Conservation (phyloP, 2,888 invertebrate species). For the Epirrita christyi region DNA sequence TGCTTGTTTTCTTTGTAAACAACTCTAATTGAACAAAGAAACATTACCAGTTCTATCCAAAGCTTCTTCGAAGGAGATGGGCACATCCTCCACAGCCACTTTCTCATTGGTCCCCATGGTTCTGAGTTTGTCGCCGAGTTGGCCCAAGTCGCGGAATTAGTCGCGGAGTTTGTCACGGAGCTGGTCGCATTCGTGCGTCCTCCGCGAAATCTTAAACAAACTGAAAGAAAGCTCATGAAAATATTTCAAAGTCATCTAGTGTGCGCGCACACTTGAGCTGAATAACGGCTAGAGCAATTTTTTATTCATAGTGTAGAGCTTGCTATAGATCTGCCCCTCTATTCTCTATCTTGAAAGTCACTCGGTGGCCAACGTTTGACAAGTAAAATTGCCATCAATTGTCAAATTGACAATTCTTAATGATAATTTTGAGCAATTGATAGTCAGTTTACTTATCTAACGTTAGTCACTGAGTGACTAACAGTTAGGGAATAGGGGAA, state of each 20-base stretch:
- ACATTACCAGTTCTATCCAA: constrained; percentile 65
- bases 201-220: constrained; percentile 41
- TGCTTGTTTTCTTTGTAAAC: constrained; percentile 11
- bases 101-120: constrained; percentile 32
- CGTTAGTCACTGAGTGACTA: too few relatives aligned
- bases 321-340: too few relatives aligned
- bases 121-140: background rate
- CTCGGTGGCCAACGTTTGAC: too few relatives aligned
- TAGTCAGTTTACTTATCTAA: too few relatives aligned
- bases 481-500: too few relatives aligned
- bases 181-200: constrained; percentile 40
- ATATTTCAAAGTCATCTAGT: constrained; percentile 60
- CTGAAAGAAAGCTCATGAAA: constrained; percentile 63
- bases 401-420: too few relatives aligned
- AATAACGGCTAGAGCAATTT: constrained; percentile 14
- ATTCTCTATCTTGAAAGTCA: too few relatives aligned
- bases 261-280: constrained; percentile 43
- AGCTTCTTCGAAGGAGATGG: constrained; percentile 66
- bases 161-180: constrained; percentile 17
- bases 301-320: too few relatives aligned
- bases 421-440: too few relatives aligned
- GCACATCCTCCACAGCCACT: constrained; percentile 28
- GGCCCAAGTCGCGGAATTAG: constrained; percentile 20
- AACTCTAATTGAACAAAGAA: constrained; percentile 20
- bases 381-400: too few relatives aligned